Conservation (phyloP, 1,140 invertebrate species). For the Pachyrhynchus sulphureomaculatus region DNA sequence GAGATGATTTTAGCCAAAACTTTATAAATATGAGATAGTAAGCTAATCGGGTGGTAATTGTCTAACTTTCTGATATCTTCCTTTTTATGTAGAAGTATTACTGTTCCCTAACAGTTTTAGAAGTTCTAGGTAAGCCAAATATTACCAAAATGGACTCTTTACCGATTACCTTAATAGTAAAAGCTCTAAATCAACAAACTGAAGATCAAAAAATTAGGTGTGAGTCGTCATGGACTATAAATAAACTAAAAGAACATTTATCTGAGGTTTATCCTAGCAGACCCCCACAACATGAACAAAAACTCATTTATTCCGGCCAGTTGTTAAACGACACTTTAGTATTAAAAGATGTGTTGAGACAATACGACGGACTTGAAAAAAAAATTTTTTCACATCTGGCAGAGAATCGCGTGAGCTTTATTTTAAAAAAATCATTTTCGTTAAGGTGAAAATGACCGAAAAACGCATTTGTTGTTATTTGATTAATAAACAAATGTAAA, state of each 20-base stretch:
- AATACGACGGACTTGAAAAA: constrained; percentile 71
- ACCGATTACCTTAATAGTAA: constrained; percentile 75
- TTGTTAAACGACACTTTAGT: constrained; percentile 73
- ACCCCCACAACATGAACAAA: constrained; percentile 79
- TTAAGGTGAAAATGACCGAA: too few species aligned
- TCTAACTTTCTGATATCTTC: too few species aligned
- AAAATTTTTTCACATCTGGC: too few species aligned
- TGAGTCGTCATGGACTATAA: constrained; percentile 81
- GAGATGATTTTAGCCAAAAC: too few species aligned
- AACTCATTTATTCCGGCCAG: constrained; percentile 89
- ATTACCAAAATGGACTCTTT: constrained; percentile 51
- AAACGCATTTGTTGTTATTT: too few species aligned
- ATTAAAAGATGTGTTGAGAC: constrained; percentile 78
- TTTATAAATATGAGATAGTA: too few species aligned
- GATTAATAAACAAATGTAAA: too few species aligned
- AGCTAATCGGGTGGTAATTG: too few species aligned
- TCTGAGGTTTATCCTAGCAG: constrained; percentile 84
- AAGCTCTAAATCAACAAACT: constrained; percentile 86
- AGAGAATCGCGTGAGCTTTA: too few species aligned
- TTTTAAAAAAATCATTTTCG: too few species aligned
- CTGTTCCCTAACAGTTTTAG: neutral
- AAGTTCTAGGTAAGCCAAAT: neutral
- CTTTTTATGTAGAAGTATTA: too few species aligned
- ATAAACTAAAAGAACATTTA: constrained; percentile 78
- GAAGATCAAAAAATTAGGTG: constrained; percentile 83